Evolutionary conservation across 2,888 invertebrate genomes (phyloP).

Genomic region (Dynastes hyllus): DNA sequence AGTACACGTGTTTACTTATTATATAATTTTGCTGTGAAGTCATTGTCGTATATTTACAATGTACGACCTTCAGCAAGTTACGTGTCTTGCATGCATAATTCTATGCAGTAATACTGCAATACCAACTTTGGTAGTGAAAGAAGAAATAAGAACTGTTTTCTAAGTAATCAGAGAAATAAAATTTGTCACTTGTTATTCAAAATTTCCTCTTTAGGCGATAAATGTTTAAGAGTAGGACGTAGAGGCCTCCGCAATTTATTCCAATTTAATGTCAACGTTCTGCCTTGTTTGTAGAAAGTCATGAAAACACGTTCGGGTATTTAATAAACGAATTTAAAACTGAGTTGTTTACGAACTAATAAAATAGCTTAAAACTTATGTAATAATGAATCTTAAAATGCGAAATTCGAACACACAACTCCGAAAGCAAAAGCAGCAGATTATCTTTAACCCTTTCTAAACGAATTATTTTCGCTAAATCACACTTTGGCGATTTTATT

Average conservation of each 20-base stretch:
- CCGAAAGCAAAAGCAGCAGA: too few species aligned
- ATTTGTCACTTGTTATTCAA: not conserved
- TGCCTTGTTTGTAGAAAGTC: not conserved
- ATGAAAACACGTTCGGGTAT: not conserved
- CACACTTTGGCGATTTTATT: too few species aligned
- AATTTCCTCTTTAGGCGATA: constrained; percentile 15
- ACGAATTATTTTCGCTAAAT: too few species aligned
- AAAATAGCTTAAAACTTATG: too few species aligned
- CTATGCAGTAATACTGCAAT: not conserved
- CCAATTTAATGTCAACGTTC: constrained; percentile 36
- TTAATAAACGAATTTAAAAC: not conserved
- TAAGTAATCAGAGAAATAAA: not conserved
- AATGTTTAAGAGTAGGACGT: constrained; percentile 19
- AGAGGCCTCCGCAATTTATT: constrained; percentile 16
- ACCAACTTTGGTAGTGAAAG: constrained; percentile 5
- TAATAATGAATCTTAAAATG: too few species aligned
- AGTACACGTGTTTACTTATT: constrained; percentile 10
- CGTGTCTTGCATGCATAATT: not conserved
- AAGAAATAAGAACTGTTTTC: not conserved
- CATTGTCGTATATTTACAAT: not conserved
- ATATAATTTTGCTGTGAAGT: constrained; percentile 15
- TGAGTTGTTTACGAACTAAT: not conserved
- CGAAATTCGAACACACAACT: too few species aligned
- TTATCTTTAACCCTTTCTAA: too few species aligned
- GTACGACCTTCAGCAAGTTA: not conserved